These are phyloP conservation scores for Mactromeris polynyma DNA, from an alignment of 2,888 invertebrate genomes.

Conservation along the genomic window DNA sequence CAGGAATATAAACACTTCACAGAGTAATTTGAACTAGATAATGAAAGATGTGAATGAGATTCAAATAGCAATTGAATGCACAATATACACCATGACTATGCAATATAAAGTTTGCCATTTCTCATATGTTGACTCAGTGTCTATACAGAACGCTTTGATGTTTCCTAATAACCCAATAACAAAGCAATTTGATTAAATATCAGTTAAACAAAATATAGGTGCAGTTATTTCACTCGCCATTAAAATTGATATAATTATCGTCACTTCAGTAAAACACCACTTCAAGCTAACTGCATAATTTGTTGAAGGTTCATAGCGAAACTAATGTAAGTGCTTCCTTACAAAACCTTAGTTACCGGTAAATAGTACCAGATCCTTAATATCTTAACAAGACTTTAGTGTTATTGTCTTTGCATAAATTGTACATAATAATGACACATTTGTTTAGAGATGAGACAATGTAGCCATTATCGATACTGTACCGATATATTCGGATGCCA, in stretches of 20 bases:
- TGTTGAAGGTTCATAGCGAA: not conserved
- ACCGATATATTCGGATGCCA: no score
- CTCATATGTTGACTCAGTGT: slow-evolving; percentile 13
- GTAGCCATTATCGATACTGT: no score
- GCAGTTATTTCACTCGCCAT: not conserved
- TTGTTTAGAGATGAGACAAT: no score
- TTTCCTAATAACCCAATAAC: not conserved
- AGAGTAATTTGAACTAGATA: not conserved
- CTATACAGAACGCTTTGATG: not conserved
- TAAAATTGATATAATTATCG: not conserved
- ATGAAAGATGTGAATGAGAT: not conserved
- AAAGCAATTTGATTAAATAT: not conserved
- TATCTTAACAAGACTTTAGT: no score
- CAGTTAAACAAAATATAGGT: not conserved
- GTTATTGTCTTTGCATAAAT: no score
- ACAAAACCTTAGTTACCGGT: no score
- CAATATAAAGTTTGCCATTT: not conserved
- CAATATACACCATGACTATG: not conserved
- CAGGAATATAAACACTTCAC: not conserved
- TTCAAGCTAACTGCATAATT: no score
- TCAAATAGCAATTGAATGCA: not conserved
- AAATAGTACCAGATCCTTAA: no score
- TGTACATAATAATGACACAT: no score
- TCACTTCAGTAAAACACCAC: no score
- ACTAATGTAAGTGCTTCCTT: not conserved